Evolutionary conservation across 2,888 invertebrate species (phyloP), one percentile per base, ranked within the genome.

Genomic region (Arctia plantaginis): DNA sequence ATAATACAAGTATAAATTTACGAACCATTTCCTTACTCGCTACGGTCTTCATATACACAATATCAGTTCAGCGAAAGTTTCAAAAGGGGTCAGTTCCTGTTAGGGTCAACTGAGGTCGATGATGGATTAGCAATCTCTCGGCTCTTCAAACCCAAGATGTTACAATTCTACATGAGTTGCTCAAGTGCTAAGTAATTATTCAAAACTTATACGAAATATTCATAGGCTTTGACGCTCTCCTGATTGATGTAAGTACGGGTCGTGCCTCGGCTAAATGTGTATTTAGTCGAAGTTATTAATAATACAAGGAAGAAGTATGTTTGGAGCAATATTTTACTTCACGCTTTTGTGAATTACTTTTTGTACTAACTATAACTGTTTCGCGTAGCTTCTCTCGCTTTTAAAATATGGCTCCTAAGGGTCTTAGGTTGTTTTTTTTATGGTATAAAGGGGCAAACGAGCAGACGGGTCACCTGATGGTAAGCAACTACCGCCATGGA

Each of bases 111-210:
- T 59, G 66, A 64, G 64, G 44, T 64, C 65, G 47, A 71, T 76
- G 76, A 76, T 76, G 76, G 76, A 76, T 76, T 76, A 76, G 73
- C 51, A 62, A 68, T 55, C 76, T 71, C 68, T 71, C 47, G 72
- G 69, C 59, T 69, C 66, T 55, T 76, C 67, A 69, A 67, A 55
- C 73, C n/a, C 76, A 76, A 76, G 76, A 76, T 76, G 72, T 76
- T 76, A 70, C 69, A 39, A 62, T 75, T 72, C 59, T 69, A 47
- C 44, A 71, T 68, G 47, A 76, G 73, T 73, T 76, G 12, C 51
- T 62, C 64, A 73, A 76, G 76, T 73, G 76, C 47, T 64, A 44
- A 67, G 64, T 68, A 72, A 75, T 71, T 73, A 73, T 73, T 70
- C 70, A 51, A 51, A 66, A 70, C n/a, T 70, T 67, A 69, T 69